A percentile compares a stretch with the other conserved stretches of the same genome.
These are phyloP conservation scores for Eupithecia dodoneata DNA, from an alignment of 2,888 invertebrate genomes.

Conservation along the genomic window DNA sequence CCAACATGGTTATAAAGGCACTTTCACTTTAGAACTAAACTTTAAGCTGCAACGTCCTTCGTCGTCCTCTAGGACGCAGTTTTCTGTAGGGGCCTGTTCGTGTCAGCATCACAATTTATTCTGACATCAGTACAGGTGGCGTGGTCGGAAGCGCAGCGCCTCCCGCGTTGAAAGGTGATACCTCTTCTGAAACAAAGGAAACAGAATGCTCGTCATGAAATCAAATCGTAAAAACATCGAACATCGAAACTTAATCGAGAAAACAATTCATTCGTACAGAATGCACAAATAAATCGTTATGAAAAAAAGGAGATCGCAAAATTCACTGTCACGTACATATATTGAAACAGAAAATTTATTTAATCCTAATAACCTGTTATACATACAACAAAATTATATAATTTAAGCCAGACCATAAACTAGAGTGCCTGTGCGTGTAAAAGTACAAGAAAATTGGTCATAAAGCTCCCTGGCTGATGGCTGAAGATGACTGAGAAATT, in stretches of 20 bases:
- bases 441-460: constrained; percentile 25
- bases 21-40: constrained; percentile 70
- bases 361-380: constrained; percentile 28
- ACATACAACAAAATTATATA: not conserved
- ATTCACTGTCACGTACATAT: not conserved
- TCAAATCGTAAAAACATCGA: no score
- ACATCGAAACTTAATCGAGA: no score
- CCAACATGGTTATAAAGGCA: constrained; percentile 77
- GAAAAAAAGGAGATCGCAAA: constrained; percentile 33
- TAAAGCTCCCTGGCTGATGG: constrained; percentile 19
- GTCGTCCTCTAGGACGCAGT: constrained; percentile 83
- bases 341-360: constrained; percentile 39
- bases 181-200: constrained; percentile 68
- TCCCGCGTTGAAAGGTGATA: constrained; percentile 61
- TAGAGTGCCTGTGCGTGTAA: constrained; percentile 25
- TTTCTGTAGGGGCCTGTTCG: constrained; percentile 79
- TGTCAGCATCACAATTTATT: constrained; percentile 83
- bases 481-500: not conserved
- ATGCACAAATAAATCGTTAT: not conserved
- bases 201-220: not conserved
- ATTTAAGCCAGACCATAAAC: not conserved
- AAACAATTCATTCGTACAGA: not conserved
- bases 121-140: constrained; percentile 70
- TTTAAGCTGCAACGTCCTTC: constrained; percentile 75
- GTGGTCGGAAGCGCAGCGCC: constrained; percentile 66